Base-by-base conservation (phyloP, 1,140 invertebrate genomes). In the Orussus abietinus region DNA sequence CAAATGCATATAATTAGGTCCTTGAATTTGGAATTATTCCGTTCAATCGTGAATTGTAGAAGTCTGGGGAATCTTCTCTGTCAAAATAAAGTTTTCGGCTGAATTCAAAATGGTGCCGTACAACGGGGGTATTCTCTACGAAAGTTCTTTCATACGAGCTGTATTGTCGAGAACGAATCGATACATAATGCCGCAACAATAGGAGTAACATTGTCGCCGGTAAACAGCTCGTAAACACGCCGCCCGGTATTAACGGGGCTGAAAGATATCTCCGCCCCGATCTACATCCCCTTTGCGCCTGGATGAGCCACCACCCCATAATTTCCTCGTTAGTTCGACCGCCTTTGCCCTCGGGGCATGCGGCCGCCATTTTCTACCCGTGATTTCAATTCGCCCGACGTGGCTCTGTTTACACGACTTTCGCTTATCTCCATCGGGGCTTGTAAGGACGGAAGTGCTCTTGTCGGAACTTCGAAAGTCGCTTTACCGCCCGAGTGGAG, bases 271-370 rank as follows among this genome's bases (percentile, higher is more conserved):
- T 53, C 28, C 10, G 20, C 42, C 38, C 42, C 52, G 46, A 55
- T 60, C 53, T 54, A 22, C 26, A 14, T 36, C 19, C 12, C 10
- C 15, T 38, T 45, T 26, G 35, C 33, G 32, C 41, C 38, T 34
- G 30, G 44, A 19, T 44, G 47, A 55, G 51, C 54, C 51, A 44
- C 55, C 51, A 40, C 60, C 53, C 64, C 55, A 58, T 63, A 63
- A 66, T 66, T 66, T 63, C 58, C 62, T 66, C 61, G 60, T 66
- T 66, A 66, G 52, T 50, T 55, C n/a, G n/a, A n/a, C n/a, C n/a
- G n/a, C n/a, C n/a, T n/a, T n/a, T n/a, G n/a, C 44, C 46, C 43
- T 38, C 30, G 46, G 45, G 44, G 13, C 19, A 20, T 21, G 6
- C 6, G 26, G 28, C 35, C 33, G 17, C 29, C 32, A 31, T 39